These are phyloP conservation scores for Cephalopholis sonnerati DNA, from an alignment of 2,113 vertebrate species.

Conservation along the genomic window DNA sequence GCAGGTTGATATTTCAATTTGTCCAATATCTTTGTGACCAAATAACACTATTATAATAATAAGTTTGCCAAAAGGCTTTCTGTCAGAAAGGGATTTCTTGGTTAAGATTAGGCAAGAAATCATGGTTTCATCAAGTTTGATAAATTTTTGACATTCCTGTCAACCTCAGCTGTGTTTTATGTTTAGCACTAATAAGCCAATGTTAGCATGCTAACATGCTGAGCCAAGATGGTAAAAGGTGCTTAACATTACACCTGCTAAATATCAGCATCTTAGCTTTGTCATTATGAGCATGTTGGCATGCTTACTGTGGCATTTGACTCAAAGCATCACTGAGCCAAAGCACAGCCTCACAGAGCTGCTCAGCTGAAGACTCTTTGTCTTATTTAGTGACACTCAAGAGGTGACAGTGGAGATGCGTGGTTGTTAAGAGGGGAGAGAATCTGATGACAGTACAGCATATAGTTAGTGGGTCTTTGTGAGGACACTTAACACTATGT, in stretches of 20 bases:
- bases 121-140: neutral
- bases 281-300: too few species aligned
- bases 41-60: too few species aligned
- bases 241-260: neutral
- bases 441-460: neutral
- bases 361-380: too few species aligned
- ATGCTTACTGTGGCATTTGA: too few species aligned
- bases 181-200: neutral
- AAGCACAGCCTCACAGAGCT: too few species aligned
- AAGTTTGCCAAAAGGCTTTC: too few species aligned
- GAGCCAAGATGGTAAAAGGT: neutral
- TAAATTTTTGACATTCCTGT: neutral
- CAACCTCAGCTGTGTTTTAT: neutral
- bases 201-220: neutral
- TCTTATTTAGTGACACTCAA: too few species aligned
- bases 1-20: neutral
- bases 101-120: too few species aligned
- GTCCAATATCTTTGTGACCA: neutral
- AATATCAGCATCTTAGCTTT: too few species aligned
- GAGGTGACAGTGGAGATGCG: neutral
- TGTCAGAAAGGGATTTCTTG: too few species aligned
- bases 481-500: neutral
- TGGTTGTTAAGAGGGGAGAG: too few species aligned
- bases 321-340: too few species aligned
- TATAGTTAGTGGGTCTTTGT: neutral